Conservation (phyloP, 2,113 vertebrate species). For the Colaptes auratus region DNA sequence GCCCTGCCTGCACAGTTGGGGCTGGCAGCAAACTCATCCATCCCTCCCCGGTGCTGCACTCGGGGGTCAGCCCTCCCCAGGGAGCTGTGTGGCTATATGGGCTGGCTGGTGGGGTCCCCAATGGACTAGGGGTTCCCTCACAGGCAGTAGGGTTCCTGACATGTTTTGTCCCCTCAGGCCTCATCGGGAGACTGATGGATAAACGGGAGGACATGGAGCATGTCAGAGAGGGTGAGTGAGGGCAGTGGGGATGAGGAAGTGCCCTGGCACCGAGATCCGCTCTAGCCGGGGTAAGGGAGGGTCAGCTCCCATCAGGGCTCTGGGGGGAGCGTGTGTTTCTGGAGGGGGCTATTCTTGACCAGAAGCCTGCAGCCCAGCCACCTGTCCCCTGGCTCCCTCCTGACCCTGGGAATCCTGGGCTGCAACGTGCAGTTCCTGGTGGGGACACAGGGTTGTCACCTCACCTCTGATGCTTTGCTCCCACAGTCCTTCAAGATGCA, state of each 20-base stretch:
- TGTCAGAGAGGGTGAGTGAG: not conserved
- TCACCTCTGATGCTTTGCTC: too few species aligned
- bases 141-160: not conserved
- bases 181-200: not conserved
- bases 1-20: too few species aligned
- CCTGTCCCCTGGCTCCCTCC: not conserved
- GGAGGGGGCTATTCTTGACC: not conserved
- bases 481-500: too few species aligned
- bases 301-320: fast-evolving
- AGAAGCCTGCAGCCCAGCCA: not conserved
- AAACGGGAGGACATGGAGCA: fast-evolving
- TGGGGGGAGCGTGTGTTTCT: not conserved
- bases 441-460: not conserved
- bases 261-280: fast-evolving
- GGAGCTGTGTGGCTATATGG: too few species aligned
- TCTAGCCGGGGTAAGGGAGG: fast-evolving
- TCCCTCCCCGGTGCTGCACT: too few species aligned
- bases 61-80: too few species aligned
- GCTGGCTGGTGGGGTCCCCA: too few species aligned
- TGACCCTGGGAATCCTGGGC: not conserved
- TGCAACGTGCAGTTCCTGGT: not conserved
- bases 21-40: too few species aligned
- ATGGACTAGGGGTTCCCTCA: not conserved
- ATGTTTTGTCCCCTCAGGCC: not conserved
- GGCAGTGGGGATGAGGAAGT: not conserved